Base-by-base conservation (phyloP, 2,888 invertebrate genomes). In the Ichneumon xanthorius region DNA sequence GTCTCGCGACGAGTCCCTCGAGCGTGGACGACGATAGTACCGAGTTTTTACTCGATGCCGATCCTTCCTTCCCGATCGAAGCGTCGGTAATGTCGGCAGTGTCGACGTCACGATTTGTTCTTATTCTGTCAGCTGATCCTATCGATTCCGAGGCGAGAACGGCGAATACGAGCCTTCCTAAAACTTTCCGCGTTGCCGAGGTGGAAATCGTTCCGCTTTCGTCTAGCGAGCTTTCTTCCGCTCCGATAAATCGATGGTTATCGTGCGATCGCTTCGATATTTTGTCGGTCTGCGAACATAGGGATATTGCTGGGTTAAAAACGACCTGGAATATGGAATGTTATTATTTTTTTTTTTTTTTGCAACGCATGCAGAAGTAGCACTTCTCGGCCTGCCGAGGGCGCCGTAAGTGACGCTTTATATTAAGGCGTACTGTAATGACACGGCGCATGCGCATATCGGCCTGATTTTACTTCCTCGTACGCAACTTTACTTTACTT, bases 1-100 rank as follows among this genome's bases (percentile, higher is more conserved):
- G 87, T 16, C 89, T 87, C 50, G 78, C 80, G 71, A 22, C 71
- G 65, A 30, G n/a, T 19, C n/a, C 55, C 0, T 50, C 58, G 58
- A 37, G n/a, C 11, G 40, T 58, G 48, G 48, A 55, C 33, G 72
- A 30, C 45, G 58, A 58, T 7, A 19, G 6, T 1, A 53, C 4
- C 11, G 22, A 33, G 2, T 37, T 53, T 40, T 37, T 6, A 2
- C 45, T 78, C 19, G 16, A 48, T 5, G 33, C 22, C 37, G 77
- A 33, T 58, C 26, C 78, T 26, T 82, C 40, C 58, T 77, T 58
- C 2, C 22, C 45, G n/a, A 26, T 4, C 33, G 22, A 6, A 40
- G 61, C 9, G 14, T 61, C 50, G 26, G 63, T 5, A 5, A 22
- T 48, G 4, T 58, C 82, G 16, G 55, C 77, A 30, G 22, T 22